Conservation (phyloP, 1,140 invertebrate genomes). For the Hypothenemus hampei region DNA sequence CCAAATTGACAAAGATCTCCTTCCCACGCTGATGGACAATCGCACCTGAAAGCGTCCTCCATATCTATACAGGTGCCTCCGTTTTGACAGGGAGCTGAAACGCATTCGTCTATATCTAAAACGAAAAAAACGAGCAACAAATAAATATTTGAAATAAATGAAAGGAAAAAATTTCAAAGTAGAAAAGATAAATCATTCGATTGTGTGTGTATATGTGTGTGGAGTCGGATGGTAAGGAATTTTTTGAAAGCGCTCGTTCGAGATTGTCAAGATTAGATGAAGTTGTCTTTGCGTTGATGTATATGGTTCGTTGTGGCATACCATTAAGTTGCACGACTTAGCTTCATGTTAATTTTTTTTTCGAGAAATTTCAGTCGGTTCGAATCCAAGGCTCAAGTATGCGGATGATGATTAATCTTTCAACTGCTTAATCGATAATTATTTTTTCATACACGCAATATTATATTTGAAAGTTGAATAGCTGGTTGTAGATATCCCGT, state of each 20-base stretch:
- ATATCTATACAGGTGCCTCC: constrained; percentile 78
- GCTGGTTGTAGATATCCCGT: too few species aligned
- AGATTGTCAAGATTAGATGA: constrained; percentile 7
- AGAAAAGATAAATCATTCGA: constrained; percentile 5
- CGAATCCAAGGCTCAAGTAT: too few species aligned
- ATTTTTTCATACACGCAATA: too few species aligned
- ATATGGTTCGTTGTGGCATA: neutral
- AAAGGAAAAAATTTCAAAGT: neutral
- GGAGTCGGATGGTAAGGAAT: constrained; percentile 1
- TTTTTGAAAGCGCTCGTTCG: constrained; percentile 2
- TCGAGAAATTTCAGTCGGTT: too few species aligned
- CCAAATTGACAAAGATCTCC: constrained; percentile 74
- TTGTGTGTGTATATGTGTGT: too few species aligned
- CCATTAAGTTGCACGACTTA: too few species aligned
- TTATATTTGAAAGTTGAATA: too few species aligned
- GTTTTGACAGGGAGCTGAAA: constrained; percentile 78
- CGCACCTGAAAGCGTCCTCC: constrained; percentile 69
- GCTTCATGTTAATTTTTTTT: too few species aligned
- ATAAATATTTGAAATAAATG: neutral
- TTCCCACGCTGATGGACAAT: constrained; percentile 76
- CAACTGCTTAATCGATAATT: too few species aligned
- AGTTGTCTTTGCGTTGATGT: constrained; percentile 4
- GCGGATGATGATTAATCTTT: too few species aligned
- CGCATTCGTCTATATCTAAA: constrained; percentile 78
- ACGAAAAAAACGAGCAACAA: constrained; percentile 32